Evolutionary conservation across 2,113 vertebrate genomes (phyloP).

Genomic region (Geococcyx californianus): DNA sequence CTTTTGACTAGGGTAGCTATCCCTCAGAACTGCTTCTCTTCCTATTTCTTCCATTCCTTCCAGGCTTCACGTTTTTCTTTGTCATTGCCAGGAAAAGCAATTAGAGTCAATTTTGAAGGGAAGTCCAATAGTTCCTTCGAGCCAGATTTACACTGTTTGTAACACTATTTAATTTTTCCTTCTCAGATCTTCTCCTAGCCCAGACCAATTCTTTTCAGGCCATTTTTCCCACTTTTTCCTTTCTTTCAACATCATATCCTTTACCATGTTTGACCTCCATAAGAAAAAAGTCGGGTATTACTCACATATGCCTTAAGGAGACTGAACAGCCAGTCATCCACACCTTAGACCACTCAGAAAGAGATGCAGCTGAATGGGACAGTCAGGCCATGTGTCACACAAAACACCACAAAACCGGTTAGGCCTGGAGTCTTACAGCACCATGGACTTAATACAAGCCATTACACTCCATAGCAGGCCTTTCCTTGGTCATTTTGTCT

Average conservation of each 20-base stretch:
- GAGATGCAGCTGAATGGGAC: background rate
- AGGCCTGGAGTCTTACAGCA: background rate
- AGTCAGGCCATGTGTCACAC: rapidly evolving
- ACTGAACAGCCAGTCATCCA: background rate
- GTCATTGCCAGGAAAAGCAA: background rate
- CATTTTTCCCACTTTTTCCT: background rate
- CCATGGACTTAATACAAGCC: background rate
- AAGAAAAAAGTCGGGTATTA: background rate
- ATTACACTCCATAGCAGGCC: background rate
- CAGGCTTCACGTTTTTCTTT: background rate
- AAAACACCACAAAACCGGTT: background rate
- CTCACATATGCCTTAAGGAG: background rate
- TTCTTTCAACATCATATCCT: background rate
- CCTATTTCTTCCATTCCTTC: background rate
- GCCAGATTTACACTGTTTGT: background rate
- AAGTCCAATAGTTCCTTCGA: background rate
- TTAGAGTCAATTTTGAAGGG: background rate
- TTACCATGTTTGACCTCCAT: background rate
- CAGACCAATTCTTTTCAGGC: background rate
- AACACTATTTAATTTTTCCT: background rate
- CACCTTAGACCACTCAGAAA: background rate
- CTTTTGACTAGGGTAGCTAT: background rate
- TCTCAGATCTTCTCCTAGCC: background rate
- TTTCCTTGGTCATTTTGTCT: background rate
- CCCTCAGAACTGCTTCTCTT: background rate